Conservation (phyloP, 1,140 invertebrate species). For the Lanistes nyassanus region DNA sequence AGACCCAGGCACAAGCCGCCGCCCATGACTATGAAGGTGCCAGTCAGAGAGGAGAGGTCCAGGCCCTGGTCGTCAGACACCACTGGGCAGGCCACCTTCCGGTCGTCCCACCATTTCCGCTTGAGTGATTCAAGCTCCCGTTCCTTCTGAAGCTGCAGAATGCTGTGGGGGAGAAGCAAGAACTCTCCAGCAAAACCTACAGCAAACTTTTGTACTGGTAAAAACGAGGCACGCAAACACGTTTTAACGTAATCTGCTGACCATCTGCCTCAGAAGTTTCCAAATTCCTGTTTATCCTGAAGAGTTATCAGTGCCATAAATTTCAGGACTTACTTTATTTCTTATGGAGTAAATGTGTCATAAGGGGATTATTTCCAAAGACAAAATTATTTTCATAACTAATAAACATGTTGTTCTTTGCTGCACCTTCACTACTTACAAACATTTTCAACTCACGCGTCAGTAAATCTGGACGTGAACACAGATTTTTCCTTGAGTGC, state of each 20-base stretch:
- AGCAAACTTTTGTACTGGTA: not conserved
- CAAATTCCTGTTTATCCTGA: too few relatives aligned
- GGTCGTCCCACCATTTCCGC: slow-evolving; percentile 94
- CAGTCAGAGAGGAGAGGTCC: slow-evolving; percentile 36
- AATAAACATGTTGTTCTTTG: too few relatives aligned
- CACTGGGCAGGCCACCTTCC: slow-evolving; percentile 84
- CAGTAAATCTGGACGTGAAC: slow-evolving; percentile 36
- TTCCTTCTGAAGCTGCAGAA: slow-evolving; percentile 92
- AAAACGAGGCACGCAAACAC: too few relatives aligned
- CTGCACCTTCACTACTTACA: too few relatives aligned
- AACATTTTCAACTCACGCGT: slow-evolving; percentile 26
- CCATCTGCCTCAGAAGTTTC: too few relatives aligned
- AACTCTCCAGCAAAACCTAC: not conserved
- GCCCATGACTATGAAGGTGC: slow-evolving; percentile 45
- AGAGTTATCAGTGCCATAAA: too few relatives aligned
- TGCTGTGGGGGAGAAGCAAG: slow-evolving; percentile 73
- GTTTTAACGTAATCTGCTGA: not conserved
- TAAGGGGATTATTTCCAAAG: not conserved
- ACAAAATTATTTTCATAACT: not conserved
- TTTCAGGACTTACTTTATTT: not conserved
- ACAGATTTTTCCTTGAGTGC: slow-evolving; percentile 43
- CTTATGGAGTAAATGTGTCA: not conserved
- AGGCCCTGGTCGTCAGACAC: slow-evolving; percentile 32
- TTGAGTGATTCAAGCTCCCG: slow-evolving; percentile 89
- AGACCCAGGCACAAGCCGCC: slow-evolving; percentile 33